Evolutionary conservation across 2,888 invertebrate species (phyloP).

Genomic region (Rhorus exstirpatorius): DNA sequence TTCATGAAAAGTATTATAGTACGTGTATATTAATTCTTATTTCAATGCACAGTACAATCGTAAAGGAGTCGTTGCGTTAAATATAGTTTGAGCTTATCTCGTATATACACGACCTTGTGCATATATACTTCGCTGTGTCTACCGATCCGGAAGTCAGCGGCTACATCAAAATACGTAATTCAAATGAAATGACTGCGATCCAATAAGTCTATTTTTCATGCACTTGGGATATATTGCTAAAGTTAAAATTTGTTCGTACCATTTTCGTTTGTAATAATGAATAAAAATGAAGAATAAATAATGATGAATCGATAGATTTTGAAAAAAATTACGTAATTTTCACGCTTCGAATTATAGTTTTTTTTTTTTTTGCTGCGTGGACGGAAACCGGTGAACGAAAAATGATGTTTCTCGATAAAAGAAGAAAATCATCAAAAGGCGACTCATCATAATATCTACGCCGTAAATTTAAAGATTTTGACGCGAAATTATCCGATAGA

Average conservation of each 20-base stretch:
- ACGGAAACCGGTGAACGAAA: too few species aligned
- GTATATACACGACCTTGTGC: constrained; percentile 51
- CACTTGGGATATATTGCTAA: not conserved
- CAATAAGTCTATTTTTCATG: not conserved
- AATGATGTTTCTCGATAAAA: not conserved
- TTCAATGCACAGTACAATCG: not conserved
- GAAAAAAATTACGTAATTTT: too few species aligned
- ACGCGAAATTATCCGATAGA: not conserved
- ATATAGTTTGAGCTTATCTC: constrained; percentile 43
- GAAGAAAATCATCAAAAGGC: not conserved
- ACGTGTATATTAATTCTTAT: not conserved
- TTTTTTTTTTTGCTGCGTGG: too few species aligned
- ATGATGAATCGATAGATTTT: too few species aligned
- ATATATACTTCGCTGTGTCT: constrained; percentile 11
- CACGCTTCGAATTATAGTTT: too few species aligned
- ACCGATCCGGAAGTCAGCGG: constrained; percentile 57
- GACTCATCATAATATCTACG: not conserved
- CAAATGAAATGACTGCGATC: not conserved
- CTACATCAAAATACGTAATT: constrained; percentile 28
- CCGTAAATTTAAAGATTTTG: not conserved
- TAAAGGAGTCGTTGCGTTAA: constrained; percentile 9
- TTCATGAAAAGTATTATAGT: not conserved
- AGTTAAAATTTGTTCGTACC: not conserved
- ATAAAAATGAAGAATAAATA: too few species aligned
- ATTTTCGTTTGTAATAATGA: not conserved